Conservation (phyloP, 2,797 vertebrate species). For the Aldrovandia affinis region DNA sequence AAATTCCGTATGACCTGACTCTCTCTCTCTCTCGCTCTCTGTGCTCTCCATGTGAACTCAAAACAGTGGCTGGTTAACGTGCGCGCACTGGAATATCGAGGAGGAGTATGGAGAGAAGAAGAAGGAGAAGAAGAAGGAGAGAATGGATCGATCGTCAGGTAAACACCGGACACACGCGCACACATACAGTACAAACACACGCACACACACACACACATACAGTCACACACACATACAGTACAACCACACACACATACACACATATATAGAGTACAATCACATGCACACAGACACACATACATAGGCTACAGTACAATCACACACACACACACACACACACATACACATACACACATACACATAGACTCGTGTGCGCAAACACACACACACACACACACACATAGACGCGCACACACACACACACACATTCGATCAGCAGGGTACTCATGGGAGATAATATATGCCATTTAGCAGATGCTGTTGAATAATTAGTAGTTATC, state of each 20-base stretch:
- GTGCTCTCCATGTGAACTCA: constrained; percentile 47
- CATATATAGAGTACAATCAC: no score
- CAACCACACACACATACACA: no score
- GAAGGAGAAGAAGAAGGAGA: no score
- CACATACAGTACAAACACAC: no score
- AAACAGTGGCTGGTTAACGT: constrained; percentile 30
- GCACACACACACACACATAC: no score
- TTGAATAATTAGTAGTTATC: constrained; percentile 27
- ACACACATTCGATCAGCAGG: constrained; percentile 51
- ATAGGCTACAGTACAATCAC: constrained; percentile 1
- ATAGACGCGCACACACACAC: neutral
- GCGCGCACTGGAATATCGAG: constrained; percentile 40
- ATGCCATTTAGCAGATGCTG: no score
- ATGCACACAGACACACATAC: constrained; percentile 37
- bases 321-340: no score
- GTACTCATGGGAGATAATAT: constrained; percentile 54
- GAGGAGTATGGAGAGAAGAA: constrained; percentile 42
- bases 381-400: no score
- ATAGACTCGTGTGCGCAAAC: constrained; percentile 31
- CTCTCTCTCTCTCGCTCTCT: no score
- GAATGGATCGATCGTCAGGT: constrained; percentile 60
- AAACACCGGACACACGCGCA: constrained; percentile 50
- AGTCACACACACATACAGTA: no score
- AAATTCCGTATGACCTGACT: constrained; percentile 34
- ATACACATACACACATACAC: constrained; percentile 23